Percentiles rank a stretch among this genome's conserved stretches.
phyloP scores from a whole-genome alignment of 2,797 vertebrate species.

The Catharus ustulatus region DNA sequence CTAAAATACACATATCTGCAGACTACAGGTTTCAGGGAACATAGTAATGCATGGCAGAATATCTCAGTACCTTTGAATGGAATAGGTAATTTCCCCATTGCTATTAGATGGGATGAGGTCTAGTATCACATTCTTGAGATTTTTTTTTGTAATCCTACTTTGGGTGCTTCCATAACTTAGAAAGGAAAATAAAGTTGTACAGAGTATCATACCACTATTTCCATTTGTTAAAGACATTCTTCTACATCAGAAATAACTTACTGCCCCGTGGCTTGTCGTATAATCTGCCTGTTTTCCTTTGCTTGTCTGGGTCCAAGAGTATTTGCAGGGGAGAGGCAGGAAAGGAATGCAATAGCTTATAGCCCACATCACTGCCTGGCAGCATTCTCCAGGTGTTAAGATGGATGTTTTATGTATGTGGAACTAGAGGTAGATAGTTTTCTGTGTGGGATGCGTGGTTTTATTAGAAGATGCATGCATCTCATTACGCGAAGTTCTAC shows the following conservation, averaged over 20 bases:
- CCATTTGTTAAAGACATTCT: slow-evolving; percentile 37
- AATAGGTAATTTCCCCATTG: background rate
- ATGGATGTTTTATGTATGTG: background rate
- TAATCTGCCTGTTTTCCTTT: slow-evolving; percentile 11
- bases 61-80: background rate
- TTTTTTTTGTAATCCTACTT: background rate
- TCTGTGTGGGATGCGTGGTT: slow-evolving; percentile 5
- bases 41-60: background rate
- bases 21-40: background rate
- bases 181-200: slow-evolving; percentile 12
- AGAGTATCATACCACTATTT: background rate
- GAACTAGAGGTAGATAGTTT: slow-evolving; percentile 28
- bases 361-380: slow-evolving; percentile 10
- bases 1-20: background rate
- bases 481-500: background rate
- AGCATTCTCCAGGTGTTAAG: slow-evolving; percentile 49
- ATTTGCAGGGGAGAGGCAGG: slow-evolving; percentile 34
- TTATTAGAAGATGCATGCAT: background rate
- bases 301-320: background rate
- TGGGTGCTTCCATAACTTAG: slow-evolving; percentile 1
- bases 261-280: slow-evolving; percentile 23
- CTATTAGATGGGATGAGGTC: background rate
- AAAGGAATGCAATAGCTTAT: slow-evolving; percentile 34
- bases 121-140: background rate
- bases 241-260: slow-evolving; percentile 42